Evolutionary conservation across 1,140 invertebrate species (phyloP).

Genomic region (Brachionus koreanus): DNA sequence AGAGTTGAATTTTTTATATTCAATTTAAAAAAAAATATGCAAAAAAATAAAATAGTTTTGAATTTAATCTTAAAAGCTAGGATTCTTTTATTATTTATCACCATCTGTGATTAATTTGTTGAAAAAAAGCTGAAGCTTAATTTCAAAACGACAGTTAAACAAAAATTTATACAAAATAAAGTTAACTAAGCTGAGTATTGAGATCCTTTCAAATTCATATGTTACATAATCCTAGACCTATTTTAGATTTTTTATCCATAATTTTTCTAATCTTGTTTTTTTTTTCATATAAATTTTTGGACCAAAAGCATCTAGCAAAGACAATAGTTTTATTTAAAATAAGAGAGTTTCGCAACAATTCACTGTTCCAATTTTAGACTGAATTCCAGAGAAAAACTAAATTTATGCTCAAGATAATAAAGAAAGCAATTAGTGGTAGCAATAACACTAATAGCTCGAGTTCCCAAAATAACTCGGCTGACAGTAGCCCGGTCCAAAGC

Average conservation of each 20-base stretch:
- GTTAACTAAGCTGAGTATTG: not conserved
- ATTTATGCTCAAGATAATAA: conserved; percentile 35
- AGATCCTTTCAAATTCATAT: not conserved
- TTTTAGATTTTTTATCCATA: not conserved
- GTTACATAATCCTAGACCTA: not conserved
- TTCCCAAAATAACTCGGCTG: not conserved
- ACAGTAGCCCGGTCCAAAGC: conserved; percentile 5
- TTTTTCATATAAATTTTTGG: not conserved
- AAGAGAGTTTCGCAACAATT: not conserved
- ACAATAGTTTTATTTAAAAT: not conserved
- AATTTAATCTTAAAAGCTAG: not conserved
- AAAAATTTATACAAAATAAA: not conserved
- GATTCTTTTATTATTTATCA: not conserved
- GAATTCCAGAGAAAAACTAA: not conserved
- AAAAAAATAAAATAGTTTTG: not conserved
- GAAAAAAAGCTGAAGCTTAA: not conserved
- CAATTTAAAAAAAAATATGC: not conserved
- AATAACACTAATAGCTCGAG: not conserved
- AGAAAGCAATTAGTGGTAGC: conserved; percentile 21
- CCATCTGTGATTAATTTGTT: not conserved
- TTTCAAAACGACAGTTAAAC: not conserved
- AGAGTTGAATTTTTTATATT: not conserved
- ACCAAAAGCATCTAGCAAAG: not conserved
- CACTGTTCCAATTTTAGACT: not conserved
- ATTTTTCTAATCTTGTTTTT: not conserved